Evolutionary conservation across 2,888 invertebrate species (phyloP).

Genomic region (Odontothrips loti): DNA sequence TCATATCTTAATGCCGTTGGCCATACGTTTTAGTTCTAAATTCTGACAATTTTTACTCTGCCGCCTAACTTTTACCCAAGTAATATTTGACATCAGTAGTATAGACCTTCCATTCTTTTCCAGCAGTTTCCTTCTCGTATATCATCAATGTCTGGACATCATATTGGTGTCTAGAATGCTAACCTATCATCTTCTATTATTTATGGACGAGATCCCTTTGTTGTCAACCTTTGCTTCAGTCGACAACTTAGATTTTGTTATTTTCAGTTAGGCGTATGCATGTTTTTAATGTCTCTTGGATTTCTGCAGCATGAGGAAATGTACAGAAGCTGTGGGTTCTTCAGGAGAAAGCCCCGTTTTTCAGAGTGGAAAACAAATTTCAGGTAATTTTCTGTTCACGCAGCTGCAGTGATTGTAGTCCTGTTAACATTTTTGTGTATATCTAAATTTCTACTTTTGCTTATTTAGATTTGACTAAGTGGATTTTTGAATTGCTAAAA

Average conservation of each 20-base stretch:
- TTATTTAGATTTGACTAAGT: slow-evolving; percentile 63
- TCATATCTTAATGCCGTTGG: too few species aligned
- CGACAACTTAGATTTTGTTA: not conserved
- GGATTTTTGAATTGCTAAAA: slow-evolving; percentile 74
- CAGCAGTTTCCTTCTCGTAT: not conserved
- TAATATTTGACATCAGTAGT: not conserved
- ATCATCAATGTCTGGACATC: not conserved
- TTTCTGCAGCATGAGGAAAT: not conserved
- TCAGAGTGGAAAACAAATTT: not conserved
- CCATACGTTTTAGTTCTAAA: too few species aligned
- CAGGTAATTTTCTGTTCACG: not conserved
- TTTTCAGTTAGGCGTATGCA: not conserved
- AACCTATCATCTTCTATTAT: not conserved
- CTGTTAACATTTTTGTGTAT: slow-evolving; percentile 53
- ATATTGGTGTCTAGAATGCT: not conserved
- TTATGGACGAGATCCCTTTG: not conserved
- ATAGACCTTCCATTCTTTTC: not conserved
- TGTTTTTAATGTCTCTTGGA: not conserved
- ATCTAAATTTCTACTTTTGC: slow-evolving; percentile 47
- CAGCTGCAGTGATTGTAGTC: not conserved
- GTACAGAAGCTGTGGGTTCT: not conserved
- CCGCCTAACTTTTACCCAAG: not conserved
- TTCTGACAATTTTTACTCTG: not conserved
- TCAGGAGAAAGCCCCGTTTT: not conserved
- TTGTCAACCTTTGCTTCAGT: not conserved